These are phyloP conservation scores for Nasonia longicornis DNA, from an alignment of 1,140 invertebrate species.

Conservation along the genomic window DNA sequence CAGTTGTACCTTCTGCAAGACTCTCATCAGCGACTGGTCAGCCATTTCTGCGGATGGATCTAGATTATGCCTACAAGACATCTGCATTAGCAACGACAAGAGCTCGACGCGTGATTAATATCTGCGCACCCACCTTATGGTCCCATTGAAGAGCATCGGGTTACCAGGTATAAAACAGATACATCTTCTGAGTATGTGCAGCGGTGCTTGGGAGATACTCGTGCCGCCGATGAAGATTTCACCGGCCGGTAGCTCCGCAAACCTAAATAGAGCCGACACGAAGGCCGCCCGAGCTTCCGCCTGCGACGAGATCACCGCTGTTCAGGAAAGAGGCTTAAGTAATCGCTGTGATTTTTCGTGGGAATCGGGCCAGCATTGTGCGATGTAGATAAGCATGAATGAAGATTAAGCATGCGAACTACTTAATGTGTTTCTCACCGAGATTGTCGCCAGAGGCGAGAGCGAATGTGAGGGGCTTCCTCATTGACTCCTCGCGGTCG, in stretches of 20 bases:
- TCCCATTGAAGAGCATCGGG: conserved; percentile 50
- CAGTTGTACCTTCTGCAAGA: conserved; percentile 49
- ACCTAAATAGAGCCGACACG: conserved; percentile 49
- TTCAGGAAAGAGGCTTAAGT: neutral
- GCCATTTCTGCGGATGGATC: conserved; percentile 45
- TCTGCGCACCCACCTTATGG: conserved; percentile 39
- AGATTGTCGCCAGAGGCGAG: neutral
- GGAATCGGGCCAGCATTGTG: neutral
- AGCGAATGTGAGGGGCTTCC: neutral
- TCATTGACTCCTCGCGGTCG: conserved; percentile 30
- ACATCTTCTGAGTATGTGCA: conserved; percentile 47
- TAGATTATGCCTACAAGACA: conserved; percentile 46
- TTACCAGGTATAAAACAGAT: conserved; percentile 50
- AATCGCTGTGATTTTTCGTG: neutral
- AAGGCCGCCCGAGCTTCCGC: conserved; percentile 42
- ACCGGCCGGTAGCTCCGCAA: conserved; percentile 51
- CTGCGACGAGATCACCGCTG: conserved; percentile 23
- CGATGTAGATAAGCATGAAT: neutral
- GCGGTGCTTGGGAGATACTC: conserved; percentile 46
- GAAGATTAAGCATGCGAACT: neutral
- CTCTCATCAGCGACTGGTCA: conserved; percentile 47
- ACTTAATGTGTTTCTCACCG: neutral
- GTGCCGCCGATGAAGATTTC: conserved; percentile 49
- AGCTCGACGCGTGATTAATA: neutral
- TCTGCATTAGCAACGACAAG: neutral